Base-by-base conservation (phyloP, 1,140 invertebrate species). In the Aphaenogaster rudis region DNA sequence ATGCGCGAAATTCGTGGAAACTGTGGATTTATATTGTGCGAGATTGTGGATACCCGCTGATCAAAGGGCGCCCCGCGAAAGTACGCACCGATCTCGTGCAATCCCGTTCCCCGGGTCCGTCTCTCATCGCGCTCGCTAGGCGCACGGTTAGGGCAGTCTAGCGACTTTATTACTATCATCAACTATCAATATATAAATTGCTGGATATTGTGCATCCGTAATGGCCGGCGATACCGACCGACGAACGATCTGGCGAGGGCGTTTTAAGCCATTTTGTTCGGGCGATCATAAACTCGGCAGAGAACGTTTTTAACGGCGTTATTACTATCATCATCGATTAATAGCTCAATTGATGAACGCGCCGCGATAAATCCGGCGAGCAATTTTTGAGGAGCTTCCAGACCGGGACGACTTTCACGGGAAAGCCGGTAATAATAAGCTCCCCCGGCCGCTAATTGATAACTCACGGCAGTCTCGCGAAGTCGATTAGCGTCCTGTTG, bases 141-240 rank as follows among this genome's bases (percentile, higher is more conserved):
- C 45, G 42, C 45, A 59, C 79, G 52, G 79, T 57, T 71, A 84
- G 71, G 64, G 67, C 78, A 79, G 48, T 76, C 57, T 81, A 71
- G 66, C 85, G 28, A 28, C 87, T 87, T 89, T 79, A 84, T 90
- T 86, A 86, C 88, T 66, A 85, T 88, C 81, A 87, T 88, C 80
- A 86, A 81, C 88, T 72, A 87, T 88, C 88, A 50, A 88, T 90
- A 66, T 66, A 86, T 86, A 86, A 86, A 88, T 88, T 88, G 84
- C 81, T 78, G 71, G 71, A 64, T 76, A 67, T 69, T 54, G 71
- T 50, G 71, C 72, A 57, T 82, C 66, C 48, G 64, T 86, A 88
- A 88, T 71, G 21, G 63, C 50, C 71, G 82, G 36, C 52, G 54
- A 63, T 63, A 42, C 76, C 59, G 45, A 28, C 52, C 45, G 50